Evolutionary conservation across 2,888 invertebrate species (phyloP), one percentile per base, ranked within the genome.

Genomic region (Brenthis daphne): DNA sequence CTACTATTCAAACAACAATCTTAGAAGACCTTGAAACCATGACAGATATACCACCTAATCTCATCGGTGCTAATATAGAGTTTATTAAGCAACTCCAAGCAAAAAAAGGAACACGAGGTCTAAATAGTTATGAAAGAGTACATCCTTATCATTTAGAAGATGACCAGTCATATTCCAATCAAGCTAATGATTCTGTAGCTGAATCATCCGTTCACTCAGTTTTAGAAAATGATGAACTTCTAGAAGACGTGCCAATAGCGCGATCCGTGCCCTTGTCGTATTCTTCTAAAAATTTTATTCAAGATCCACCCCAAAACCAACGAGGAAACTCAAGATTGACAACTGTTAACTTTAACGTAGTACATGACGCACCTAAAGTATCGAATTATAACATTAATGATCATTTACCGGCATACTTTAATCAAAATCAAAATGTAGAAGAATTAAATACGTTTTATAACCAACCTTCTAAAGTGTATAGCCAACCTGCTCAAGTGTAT

Each of bases 121-220:
- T 82, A n/a, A 78, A 84, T 68, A 79, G 77, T 72, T 67, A 73
- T 67, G 87, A 87, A 70, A 76, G 80, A 67, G 69, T 80, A 66
- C 83, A 85, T 73, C 93, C 94, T n/a, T 94, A 93, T 78, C 88
- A 92, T 70, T 87, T 93, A 74, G 90, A 91, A 51, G 84, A 93
- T 37, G 90, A 94, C 73, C 93, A 90, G 78, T 93, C 94, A 73
- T 75, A 77, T 60, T 67, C 73, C 6, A 80, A 80, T 67, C 79
- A 81, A 70, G 81, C 82, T 24, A 83, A 84, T 24, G 87, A 89
- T 75, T 85, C 88, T 29, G 71, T 85, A 71, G 85, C 86, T 1
- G 87, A 88, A 74, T 76, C 86, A 60, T 86, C 87, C 66, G 76
- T 82, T 67, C 83, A 85, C 16, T 64, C 69, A 24, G 57, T 69